A percentile compares a stretch with the other conserved stretches of the same genome.
Evolutionary conservation across 2,113 vertebrate genomes (phyloP).

Genomic region (Tragelaphus strepsiceros): DNA sequence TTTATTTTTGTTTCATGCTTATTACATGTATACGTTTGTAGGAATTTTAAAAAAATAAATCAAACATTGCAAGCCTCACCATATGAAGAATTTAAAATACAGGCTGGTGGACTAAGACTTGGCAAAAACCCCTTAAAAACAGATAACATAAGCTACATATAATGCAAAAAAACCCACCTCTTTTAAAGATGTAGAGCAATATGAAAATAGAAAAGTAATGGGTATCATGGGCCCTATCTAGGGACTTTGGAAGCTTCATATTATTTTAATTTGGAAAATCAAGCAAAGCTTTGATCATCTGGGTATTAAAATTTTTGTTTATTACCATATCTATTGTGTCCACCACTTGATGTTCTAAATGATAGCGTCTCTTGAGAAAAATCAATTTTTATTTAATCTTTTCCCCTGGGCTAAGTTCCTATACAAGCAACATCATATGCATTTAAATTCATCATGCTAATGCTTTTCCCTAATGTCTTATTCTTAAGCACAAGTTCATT

Average conservation of each 20-base stretch:
- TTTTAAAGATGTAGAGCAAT: neutral
- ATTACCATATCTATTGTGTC: neutral
- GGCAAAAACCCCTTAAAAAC: neutral
- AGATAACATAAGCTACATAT: neutral
- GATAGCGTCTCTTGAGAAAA: neutral
- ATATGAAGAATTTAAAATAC: neutral
- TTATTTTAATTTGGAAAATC: slow-evolving; percentile 10
- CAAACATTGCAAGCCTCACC: neutral
- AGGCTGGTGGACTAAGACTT: neutral
- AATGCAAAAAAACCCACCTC: neutral
- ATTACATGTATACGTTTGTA: neutral
- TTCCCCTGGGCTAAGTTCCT: neutral
- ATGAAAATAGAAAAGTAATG: neutral
- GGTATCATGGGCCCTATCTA: neutral
- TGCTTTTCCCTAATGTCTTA: slow-evolving; percentile 6
- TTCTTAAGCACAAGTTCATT: neutral
- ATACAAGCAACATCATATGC: neutral
- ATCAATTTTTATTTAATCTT: slow-evolving; percentile 30
- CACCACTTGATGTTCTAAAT: neutral
- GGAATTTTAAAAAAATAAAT: slow-evolving; percentile 3
- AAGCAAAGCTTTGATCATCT: neutral
- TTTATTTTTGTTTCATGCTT: neutral
- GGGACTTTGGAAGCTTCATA: neutral
- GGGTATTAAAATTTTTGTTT: neutral
- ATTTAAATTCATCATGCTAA: slow-evolving; percentile 12